Evolutionary conservation across 64 coral and sea anemone species (phyloP).

Genomic region (Trachythela sp.): DNA sequence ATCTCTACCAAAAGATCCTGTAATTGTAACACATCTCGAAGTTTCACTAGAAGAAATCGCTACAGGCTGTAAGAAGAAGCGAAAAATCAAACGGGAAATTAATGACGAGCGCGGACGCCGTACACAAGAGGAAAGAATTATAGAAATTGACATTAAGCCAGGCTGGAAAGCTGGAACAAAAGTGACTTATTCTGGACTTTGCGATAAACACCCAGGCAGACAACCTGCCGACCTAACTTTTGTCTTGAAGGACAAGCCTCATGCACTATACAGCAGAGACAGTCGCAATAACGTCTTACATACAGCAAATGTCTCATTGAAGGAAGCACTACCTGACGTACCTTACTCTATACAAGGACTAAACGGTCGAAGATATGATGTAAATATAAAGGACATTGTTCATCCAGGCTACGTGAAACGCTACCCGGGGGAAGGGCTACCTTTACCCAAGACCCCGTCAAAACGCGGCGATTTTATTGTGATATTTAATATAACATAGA

Average conservation of each 20-base stretch:
- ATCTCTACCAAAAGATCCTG: slow-evolving; percentile 48
- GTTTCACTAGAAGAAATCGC: slow-evolving; percentile 71
- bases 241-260: slow-evolving; percentile 68
- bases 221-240: slow-evolving; percentile 85
- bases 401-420: slow-evolving; percentile 84
- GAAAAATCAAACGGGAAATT: slow-evolving; percentile 67
- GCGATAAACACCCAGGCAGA: slow-evolving; percentile 62
- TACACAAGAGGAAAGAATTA: slow-evolving; percentile 61
- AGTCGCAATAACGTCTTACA: slow-evolving; percentile 85
- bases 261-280: slow-evolving; percentile 88
- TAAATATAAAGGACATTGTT: slow-evolving; percentile 85
- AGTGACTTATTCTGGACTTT: slow-evolving; percentile 66
- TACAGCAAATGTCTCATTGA: slow-evolving; percentile 68
- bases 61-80: slow-evolving; percentile 54
- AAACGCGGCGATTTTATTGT: slow-evolving; percentile 81
- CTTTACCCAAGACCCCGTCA: slow-evolving; percentile 63
- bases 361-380: slow-evolving; percentile 59
- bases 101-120: slow-evolving; percentile 14
- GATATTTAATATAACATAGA: slow-evolving; percentile 75
- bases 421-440: slow-evolving; percentile 74
- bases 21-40: slow-evolving; percentile 53
- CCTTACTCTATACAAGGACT: slow-evolving; percentile 67
- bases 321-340: slow-evolving; percentile 73
- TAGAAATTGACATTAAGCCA: slow-evolving; percentile 67
- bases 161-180: slow-evolving; percentile 96